Evolutionary conservation across 1,140 invertebrate genomes (phyloP), one percentile per base, ranked within the genome.

Genomic region (Drusus annulatus): DNA sequence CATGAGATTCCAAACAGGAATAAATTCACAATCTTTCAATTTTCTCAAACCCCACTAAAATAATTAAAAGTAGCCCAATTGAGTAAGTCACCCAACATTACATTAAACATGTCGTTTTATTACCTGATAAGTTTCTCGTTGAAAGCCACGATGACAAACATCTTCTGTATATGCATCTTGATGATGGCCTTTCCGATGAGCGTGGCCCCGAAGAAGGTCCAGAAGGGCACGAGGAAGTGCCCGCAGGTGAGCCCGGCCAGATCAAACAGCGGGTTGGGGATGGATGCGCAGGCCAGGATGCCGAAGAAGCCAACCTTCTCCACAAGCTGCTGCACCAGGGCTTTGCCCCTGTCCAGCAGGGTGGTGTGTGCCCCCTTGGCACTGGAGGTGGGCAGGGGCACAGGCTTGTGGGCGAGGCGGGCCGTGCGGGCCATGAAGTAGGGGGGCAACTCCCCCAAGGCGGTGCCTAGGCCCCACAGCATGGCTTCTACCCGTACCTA

Each of bases 141-240:
- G 89, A 99, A 99, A 82, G 97, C 95, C 85, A 99, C 94, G 74
- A 99, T 99, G 25, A 99, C 98, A 89, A 99, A 98, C 85, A 99
- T 90, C 90, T 98, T 97, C 91, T 99, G 99, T 86, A 99, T 96
- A 87, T 99, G 98, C 96, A 99, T 99, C 91, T 99, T 99, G 82
- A 99, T 95, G 58, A 99, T 91, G 56, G 99, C 99, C 90, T 99
- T 99, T 58, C 98, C 99, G 79, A 99, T 95, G 0, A 99, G 90
- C 0, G 98, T 99, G 71, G 99, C 99, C 50, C 98, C 98, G 88
- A 99, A 99, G 91, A 99, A 99, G 28, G 98, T 99, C 97, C 98
- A 99, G 90, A 99, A 99, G 50, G 98, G 98, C 85, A 99, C 97
- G 63, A 99, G 90, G 88, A 99, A 99, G 90, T 99, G 98, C 10